Evolutionary conservation across 2,113 vertebrate species (phyloP), one percentile per base, ranked within the genome.

Genomic region (Ophiodon elongatus): DNA sequence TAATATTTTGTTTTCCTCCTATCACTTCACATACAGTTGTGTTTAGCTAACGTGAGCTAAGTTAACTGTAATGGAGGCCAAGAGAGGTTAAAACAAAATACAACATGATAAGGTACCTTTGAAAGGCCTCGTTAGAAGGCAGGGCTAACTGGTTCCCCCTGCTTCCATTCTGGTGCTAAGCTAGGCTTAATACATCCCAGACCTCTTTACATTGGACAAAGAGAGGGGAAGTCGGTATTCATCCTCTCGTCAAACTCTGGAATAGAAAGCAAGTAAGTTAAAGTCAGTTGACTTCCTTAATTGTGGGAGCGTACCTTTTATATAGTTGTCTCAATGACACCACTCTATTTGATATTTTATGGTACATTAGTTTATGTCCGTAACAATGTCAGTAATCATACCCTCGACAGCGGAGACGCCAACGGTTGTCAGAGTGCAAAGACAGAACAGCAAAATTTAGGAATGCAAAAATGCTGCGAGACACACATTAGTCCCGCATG

Each of bases 221-320:
- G 23, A 76, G 5, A 80, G 35, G 57, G 37, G 72, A 76, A 75
- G 59, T 56, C 39, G 23, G 5, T 68, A 75, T 75, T 57, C 37
- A 85, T 23, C 25, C 37, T 54, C 13, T 54, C n/a, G 15, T 75
- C 6, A 21, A 79, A 27, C 59, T 70, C 35, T 63, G 41, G 45
- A 54, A 78, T 45, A 65, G 47, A 66, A 50, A 17, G 23, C 21
- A 31, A 43, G 37, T 45, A 64, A 29, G 66, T n/a, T 50, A 13
- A 31, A 41, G 37, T 33, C 41, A 39, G 62, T n/a, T 43, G 23
- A 54, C 70, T 72, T 57, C 50, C 29, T 31, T 1, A 66, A 68
- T 15, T 56, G 23, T 8, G 13, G 0, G 21, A 25, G 3, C 27
- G 8, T 3, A 27, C 15, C 39, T 33, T 69, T 56, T 47, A 17